Evolutionary conservation across 2,888 invertebrate genomes (phyloP), one percentile per base, ranked within the genome.

Genomic region (Protophormia terraenovae): DNA sequence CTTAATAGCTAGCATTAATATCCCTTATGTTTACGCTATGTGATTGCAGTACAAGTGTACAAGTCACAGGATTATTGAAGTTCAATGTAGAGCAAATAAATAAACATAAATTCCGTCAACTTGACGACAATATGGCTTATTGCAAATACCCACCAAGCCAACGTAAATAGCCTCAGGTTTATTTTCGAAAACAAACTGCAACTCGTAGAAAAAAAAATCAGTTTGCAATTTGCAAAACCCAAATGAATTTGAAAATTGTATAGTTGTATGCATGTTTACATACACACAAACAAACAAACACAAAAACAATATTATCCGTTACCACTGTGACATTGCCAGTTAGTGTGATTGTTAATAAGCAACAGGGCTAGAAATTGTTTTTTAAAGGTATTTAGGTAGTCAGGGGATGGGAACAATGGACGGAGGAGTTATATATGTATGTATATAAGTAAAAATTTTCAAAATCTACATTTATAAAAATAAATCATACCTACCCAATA

Each of bases 401-500:
- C 2, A 38, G 29, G 27, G 22, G 47, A 2, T 12, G 16, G 12
- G 2, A 3, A 1, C 58, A 24, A 10, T 4, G 24, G 24, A 0
- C 12, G 22, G 7, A 12, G 38, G 50, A 58, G 45, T 2, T 14
- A 27, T n/a, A n/a, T n/a, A n/a, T n/a, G n/a, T n/a, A n/a, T n/a
- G n/a, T n/a, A n/a, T n/a, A n/a, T n/a, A n/a, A n/a, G n/a, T n/a
- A n/a, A n/a, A n/a, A 12, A 19, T 47, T 2, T 47, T 27, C 10
- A 1, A 60, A 69, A 77, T 35, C 67, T 78, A 78, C 78, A 62
- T 27, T 27, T 22, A 3, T 32, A 47, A 29, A 19, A 32, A 12
- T 16, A 45, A 73, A 69, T 32, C 53, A 82, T 67, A 89, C 91
- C 92, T 93, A 95, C 95, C 95, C 94, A 86, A 94, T 94, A 90